These are phyloP conservation scores for Alentia gelatinosa DNA, from an alignment of 2,888 invertebrate species.

Conservation along the genomic window DNA sequence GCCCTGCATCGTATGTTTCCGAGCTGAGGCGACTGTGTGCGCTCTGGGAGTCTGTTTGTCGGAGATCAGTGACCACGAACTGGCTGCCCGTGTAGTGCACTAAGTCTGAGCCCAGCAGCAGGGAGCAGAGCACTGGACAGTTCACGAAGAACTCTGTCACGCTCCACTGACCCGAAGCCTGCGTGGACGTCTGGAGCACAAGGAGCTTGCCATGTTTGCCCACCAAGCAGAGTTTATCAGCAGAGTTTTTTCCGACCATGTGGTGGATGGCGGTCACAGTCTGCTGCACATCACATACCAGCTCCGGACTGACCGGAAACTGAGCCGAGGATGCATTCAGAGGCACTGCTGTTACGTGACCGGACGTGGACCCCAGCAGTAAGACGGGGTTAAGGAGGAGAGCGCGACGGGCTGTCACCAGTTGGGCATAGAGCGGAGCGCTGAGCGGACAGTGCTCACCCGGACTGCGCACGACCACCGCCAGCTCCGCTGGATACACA, in stretches of 20 bases:
- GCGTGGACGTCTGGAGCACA: not conserved
- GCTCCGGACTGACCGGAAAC: not conserved
- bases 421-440: not conserved
- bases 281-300: slow-evolving; percentile 12
- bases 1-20: not conserved
- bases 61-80: not conserved
- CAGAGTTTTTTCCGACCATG: not conserved
- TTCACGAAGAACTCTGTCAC: not conserved
- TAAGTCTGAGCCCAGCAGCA: not conserved
- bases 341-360: not conserved
- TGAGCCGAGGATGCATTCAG: not conserved
- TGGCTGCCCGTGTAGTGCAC: not conserved
- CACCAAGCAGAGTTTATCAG: not conserved
- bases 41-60: not conserved
- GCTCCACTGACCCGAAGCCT: not conserved
- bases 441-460: not conserved
- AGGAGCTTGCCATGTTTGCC: not conserved
- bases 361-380: not conserved
- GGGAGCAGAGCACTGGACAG: not conserved
- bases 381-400: not conserved
- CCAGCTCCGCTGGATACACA: not conserved
- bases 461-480: not conserved
- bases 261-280: not conserved
- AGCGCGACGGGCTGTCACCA: not conserved
- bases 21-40: not conserved